Percentiles rank a stretch among this genome's conserved stretches.
These are phyloP conservation scores for Cheirogaleus major DNA, from an alignment of 2,797 vertebrate genomes.

Conservation along the genomic window DNA sequence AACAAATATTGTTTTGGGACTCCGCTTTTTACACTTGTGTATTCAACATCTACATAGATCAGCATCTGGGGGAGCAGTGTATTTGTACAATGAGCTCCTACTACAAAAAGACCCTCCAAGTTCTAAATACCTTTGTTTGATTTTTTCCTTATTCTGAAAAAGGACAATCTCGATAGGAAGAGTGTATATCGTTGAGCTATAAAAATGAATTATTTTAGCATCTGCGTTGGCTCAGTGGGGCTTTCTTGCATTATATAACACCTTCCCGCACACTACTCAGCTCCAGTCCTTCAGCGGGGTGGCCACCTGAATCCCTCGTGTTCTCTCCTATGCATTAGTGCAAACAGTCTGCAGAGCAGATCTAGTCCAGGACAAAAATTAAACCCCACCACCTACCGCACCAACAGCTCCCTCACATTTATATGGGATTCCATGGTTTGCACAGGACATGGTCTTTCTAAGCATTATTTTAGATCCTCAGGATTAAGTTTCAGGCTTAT, in stretches of 20 bases:
- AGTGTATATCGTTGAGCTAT: not conserved
- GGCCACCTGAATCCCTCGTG: accelerated
- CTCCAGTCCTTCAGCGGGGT: accelerated
- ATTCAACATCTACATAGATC: not conserved
- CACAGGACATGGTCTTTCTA: not conserved
- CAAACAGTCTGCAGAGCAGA: not conserved
- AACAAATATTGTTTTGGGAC: constrained; percentile 66
- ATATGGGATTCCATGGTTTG: accelerated
- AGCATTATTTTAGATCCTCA: not conserved
- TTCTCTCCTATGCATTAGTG: accelerated
- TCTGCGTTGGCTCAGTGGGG: not conserved
- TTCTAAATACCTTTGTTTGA: not conserved
- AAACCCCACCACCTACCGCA: not conserved
- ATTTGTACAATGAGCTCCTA: not conserved
- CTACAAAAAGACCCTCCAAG: not conserved
- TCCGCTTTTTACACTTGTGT: not conserved
- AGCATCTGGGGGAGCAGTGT: not conserved
- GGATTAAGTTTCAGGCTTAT: not conserved
- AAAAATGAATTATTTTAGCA: not conserved
- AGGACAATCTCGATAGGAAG: constrained; percentile 24
- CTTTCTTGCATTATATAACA: not conserved
- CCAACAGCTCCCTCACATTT: accelerated
- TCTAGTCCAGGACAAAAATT: too few relatives aligned
- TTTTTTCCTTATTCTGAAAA: not conserved
- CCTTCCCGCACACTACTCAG: not conserved